Evolutionary conservation across 1,140 invertebrate species (phyloP).

Genomic region (Macrobrachium nipponense): DNA sequence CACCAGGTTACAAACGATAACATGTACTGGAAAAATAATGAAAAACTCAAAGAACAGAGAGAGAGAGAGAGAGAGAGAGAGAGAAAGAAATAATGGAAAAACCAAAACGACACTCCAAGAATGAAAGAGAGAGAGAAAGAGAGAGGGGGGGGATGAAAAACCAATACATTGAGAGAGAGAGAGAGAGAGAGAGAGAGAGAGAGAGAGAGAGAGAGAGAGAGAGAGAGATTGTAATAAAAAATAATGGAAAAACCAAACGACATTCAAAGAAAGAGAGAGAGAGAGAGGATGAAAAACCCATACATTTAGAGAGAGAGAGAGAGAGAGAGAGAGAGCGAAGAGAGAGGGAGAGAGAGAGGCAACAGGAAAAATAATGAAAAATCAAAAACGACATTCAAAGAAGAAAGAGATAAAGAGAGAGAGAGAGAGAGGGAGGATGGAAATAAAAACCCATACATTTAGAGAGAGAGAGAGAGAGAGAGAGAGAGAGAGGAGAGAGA

Average conservation of each 20-base stretch:
- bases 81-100: constrained; percentile 23
- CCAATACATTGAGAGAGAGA: background rate
- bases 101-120: constrained; percentile 7
- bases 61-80: constrained; percentile 33
- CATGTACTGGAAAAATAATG: background rate
- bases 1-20: too few species aligned
- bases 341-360: too few species aligned
- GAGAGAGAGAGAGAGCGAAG: too few species aligned
- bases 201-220: background rate
- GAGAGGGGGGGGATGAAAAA: constrained; percentile 17
- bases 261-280: constrained; percentile 21
- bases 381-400: constrained; percentile 5
- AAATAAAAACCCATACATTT: background rate
- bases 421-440: constrained; percentile 6
- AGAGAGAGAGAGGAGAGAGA: background rate
- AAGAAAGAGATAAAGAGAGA: background rate
- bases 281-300: constrained; percentile 19
- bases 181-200: constrained; percentile 4
- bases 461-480: background rate
- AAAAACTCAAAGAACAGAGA: constrained; percentile 17
- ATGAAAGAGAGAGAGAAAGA: constrained; percentile 25
- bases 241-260: background rate
- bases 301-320: background rate
- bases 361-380: background rate
- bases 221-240: background rate